Conservation (phyloP, 2,113 vertebrate species). For the Neolamprologus tretocephalus region DNA sequence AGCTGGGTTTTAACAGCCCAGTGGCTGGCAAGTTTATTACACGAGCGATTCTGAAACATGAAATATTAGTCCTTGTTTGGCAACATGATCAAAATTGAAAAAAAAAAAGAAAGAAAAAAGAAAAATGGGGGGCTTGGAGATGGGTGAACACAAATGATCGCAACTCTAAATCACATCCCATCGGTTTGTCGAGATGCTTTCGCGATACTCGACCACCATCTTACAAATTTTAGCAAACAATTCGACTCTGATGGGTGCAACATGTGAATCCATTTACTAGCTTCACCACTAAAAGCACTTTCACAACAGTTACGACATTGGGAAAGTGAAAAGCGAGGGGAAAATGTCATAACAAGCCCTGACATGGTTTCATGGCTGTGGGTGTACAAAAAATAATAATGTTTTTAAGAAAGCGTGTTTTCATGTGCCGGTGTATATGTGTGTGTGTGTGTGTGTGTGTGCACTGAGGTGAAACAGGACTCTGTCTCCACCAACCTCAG, state of each 20-base stretch:
- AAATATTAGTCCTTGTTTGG: slow-evolving; percentile 13
- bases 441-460: background rate
- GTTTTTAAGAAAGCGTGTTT: background rate
- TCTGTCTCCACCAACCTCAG: slow-evolving; percentile 48
- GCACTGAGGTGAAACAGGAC: slow-evolving; percentile 38
- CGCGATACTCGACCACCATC: background rate
- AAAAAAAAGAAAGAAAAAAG: background rate
- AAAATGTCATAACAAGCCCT: slow-evolving; percentile 22
- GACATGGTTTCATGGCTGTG: slow-evolving; percentile 13
- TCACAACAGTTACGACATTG: slow-evolving; percentile 14
- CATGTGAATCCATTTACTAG: slow-evolving; percentile 11
- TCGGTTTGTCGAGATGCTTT: background rate
- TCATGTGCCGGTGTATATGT: background rate
- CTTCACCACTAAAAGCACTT: slow-evolving; percentile 10
- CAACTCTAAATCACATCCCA: background rate
- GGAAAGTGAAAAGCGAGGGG: slow-evolving; percentile 4
- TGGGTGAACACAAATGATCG: background rate
- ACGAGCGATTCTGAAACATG: background rate
- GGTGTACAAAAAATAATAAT: background rate
- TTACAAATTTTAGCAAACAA: slow-evolving; percentile 12
- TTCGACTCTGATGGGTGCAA: background rate
- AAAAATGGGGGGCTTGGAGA: background rate
- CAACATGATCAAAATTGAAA: background rate
- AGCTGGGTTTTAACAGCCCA: slow-evolving; percentile 27
- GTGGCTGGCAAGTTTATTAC: slow-evolving; percentile 28